A percentile compares a stretch with the other conserved stretches of the same genome.
phyloP scores from a whole-genome alignment of 2,113 vertebrate genomes.

The Neopipo cinnamomea region DNA sequence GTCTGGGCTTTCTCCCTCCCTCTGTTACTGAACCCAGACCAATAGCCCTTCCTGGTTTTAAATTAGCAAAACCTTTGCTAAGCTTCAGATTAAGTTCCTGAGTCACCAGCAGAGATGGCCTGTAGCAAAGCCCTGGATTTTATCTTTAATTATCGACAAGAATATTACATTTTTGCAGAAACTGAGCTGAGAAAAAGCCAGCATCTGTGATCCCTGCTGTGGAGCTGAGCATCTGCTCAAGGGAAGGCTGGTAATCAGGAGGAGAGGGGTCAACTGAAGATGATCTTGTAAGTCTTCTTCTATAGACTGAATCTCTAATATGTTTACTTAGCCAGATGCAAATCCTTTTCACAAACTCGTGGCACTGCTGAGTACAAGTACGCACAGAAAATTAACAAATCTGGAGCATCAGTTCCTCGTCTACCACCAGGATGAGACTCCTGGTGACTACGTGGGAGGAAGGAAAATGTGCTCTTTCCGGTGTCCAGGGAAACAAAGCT shows the following conservation, averaged over 20 bases:
- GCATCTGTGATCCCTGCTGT: slow-evolving; percentile 1
- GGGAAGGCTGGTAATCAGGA: slow-evolving; percentile 29
- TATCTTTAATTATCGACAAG: neutral
- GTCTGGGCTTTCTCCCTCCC: neutral
- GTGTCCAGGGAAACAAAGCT: neutral
- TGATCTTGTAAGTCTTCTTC: slow-evolving; percentile 30
- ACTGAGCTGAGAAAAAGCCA: slow-evolving; percentile 17
- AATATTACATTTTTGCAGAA: slow-evolving; percentile 25
- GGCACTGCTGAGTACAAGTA: neutral
- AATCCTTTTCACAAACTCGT: neutral
- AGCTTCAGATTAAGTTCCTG: slow-evolving; percentile 20
- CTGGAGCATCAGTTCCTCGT: neutral
- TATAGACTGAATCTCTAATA: slow-evolving; percentile 32
- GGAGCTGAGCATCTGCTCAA: neutral
- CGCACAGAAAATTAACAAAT: neutral
- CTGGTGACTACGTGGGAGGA: neutral
- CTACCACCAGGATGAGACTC: neutral
- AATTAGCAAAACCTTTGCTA: slow-evolving; percentile 31
- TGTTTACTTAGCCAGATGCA: slow-evolving; percentile 41
- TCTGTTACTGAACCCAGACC: neutral
- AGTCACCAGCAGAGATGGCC: slow-evolving; percentile 22
- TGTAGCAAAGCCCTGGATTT: slow-evolving; percentile 17
- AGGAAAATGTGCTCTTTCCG: neutral
- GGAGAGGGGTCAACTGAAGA: slow-evolving; percentile 33
- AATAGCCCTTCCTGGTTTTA: neutral